Evolutionary conservation across 2,113 vertebrate genomes (phyloP).

Genomic region (Dipodomys ordii): DNA sequence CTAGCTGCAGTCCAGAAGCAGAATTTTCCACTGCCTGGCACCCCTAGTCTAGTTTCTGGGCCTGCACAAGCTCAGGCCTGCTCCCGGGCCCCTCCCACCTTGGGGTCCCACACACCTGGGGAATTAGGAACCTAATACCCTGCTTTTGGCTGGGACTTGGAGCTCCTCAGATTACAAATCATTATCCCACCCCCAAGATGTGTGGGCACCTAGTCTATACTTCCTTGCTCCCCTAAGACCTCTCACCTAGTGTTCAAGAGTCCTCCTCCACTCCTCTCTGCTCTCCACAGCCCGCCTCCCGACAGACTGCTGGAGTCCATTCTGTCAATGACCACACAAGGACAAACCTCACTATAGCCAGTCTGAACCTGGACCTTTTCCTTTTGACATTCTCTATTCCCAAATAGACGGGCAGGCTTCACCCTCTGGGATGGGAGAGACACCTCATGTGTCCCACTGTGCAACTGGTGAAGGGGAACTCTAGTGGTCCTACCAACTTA

Average conservation of each 20-base stretch:
- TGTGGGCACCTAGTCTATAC: not conserved
- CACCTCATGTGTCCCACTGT: not conserved
- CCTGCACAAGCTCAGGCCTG: constrained; percentile 73
- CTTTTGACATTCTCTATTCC: not conserved
- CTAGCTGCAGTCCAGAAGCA: constrained; percentile 13
- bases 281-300: not conserved
- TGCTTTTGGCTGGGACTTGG: constrained; percentile 31
- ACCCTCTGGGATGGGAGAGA: not conserved
- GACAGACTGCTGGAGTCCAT: not conserved
- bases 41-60: constrained; percentile 39
- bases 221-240: not conserved
- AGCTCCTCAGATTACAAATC: constrained; percentile 71
- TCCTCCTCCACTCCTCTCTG: not conserved
- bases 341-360: constrained; percentile 12
- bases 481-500: constrained; percentile 72
- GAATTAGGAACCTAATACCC: constrained; percentile 77
- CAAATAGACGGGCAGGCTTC: not conserved
- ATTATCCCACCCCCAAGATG: constrained; percentile 15
- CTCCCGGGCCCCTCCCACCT: constrained; percentile 21
- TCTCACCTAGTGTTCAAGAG: not conserved
- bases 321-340: not conserved
- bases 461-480: not conserved
- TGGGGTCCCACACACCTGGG: constrained; percentile 65
- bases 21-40: constrained; percentile 76
- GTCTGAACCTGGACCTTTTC: not conserved